Percentiles rank a stretch among this genome's conserved stretches.
phyloP scores from a whole-genome alignment of 2,797 vertebrate genomes.

The Harpagifer antarcticus region DNA sequence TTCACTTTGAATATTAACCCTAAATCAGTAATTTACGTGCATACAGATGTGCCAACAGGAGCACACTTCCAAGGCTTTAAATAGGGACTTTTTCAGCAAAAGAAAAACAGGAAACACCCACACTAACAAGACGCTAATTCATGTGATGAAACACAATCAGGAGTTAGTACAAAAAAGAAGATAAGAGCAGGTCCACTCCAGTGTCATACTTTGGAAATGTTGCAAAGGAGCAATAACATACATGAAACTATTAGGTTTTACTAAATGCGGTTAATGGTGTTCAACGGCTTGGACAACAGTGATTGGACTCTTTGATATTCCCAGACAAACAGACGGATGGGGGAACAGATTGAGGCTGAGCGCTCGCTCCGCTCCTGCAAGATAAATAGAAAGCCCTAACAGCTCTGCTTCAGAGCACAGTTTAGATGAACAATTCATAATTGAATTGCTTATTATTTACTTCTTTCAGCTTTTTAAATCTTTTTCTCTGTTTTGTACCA shows the following conservation, averaged over 20 bases:
- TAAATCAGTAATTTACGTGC: not conserved
- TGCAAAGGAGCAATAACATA: slow-evolving; percentile 1
- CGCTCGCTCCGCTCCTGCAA: not conserved
- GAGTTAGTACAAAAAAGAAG: not conserved
- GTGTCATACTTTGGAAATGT: not conserved
- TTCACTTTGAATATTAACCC: not conserved
- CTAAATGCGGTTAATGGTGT: slow-evolving; percentile 4
- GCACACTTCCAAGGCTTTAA: not conserved
- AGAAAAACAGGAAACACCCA: not conserved
- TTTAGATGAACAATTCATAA: not conserved
- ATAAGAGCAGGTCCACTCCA: not conserved
- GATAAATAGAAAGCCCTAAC: not conserved
- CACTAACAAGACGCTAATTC: not conserved
- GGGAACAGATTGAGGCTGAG: not conserved
- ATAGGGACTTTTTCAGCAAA: not conserved
- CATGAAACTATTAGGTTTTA: not conserved
- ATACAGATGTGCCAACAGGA: not conserved
- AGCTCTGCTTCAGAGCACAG: not conserved
- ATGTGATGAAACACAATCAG: not conserved
- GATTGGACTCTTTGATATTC: slow-evolving; percentile 2
- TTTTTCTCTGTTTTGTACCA: not conserved
- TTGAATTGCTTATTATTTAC: not conserved
- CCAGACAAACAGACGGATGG: slow-evolving; percentile 3
- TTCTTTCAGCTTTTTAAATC: not conserved
- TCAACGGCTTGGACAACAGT: not conserved